Evolutionary conservation across 2,113 vertebrate genomes (phyloP).

Genomic region (Hippopotamus amphibius): DNA sequence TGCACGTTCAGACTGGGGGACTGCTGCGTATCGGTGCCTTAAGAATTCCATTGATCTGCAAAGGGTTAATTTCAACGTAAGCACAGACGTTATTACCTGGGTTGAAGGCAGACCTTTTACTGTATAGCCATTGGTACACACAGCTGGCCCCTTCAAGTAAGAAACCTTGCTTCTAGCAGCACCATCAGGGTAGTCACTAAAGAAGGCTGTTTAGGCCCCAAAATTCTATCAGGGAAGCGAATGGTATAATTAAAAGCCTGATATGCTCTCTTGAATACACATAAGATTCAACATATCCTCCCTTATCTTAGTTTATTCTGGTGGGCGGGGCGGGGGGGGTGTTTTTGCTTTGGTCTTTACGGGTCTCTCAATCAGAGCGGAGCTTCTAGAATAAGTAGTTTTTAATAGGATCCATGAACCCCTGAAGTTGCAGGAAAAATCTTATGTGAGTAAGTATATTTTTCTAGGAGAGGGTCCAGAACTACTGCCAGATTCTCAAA

Average conservation of each 20-base stretch:
- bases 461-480: constrained; percentile 56
- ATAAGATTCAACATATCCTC: background rate
- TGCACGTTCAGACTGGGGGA: background rate
- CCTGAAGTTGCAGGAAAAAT: constrained; percentile 34
- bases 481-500: constrained; percentile 51
- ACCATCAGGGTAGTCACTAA: background rate
- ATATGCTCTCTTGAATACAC: background rate
- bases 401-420: background rate
- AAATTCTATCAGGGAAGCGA: background rate
- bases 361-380: background rate
- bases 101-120: background rate
- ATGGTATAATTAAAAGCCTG: background rate
- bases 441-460: constrained; percentile 25
- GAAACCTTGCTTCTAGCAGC: background rate
- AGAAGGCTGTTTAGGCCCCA: background rate
- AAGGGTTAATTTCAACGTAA: background rate
- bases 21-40: background rate
- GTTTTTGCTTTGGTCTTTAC: background rate
- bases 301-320: background rate
- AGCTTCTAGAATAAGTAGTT: constrained; percentile 30
- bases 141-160: too few species aligned
- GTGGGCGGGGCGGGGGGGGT: background rate
- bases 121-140: background rate
- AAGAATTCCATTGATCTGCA: background rate
- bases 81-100: background rate